Evolutionary conservation across 1,140 invertebrate genomes (phyloP).

Genomic region (Drosophila ohnishii): DNA sequence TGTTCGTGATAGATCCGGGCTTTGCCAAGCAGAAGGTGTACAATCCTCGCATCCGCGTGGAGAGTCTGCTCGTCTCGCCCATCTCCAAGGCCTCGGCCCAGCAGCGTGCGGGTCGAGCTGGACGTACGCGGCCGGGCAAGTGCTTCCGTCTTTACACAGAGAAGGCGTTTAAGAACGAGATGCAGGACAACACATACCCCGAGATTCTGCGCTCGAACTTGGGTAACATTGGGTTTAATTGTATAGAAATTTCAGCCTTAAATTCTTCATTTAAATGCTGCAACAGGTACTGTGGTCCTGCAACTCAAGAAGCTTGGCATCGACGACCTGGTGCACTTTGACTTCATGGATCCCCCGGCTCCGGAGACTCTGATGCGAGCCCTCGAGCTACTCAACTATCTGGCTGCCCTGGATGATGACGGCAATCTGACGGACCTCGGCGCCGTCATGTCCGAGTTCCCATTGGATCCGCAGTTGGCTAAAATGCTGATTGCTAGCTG

Average conservation of each 20-base stretch:
- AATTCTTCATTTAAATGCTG: neutral
- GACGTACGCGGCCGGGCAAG: conserved; percentile 98
- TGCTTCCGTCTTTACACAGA: conserved; percentile 99
- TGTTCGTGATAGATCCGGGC: conserved; percentile 99
- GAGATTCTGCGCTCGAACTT: conserved; percentile 91
- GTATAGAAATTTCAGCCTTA: too few species aligned
- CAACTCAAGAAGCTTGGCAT: conserved; percentile 99
- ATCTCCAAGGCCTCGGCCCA: conserved; percentile 99
- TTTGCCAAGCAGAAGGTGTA: conserved; percentile 99
- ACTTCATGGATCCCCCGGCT: conserved; percentile 99
- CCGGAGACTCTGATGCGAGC: conserved; percentile 99
- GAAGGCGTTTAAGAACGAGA: conserved; percentile 99
- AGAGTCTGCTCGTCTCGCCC: conserved; percentile 98
- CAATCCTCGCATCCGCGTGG: conserved; percentile 98
- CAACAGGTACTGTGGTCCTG: conserved; percentile 92
- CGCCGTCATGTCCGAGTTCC: conserved; percentile 99
- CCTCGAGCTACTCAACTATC: conserved; percentile 98
- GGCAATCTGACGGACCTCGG: conserved; percentile 97
- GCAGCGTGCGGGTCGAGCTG: conserved; percentile 98
- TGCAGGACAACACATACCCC: conserved; percentile 99
- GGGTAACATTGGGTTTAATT: conserved; percentile 42
- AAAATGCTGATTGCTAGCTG: conserved; percentile 99
- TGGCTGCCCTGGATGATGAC: conserved; percentile 95
- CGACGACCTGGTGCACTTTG: conserved; percentile 99
- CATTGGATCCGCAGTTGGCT: conserved; percentile 98